A percentile compares a stretch with the other conserved stretches of the same genome.
Evolutionary conservation across 2,797 vertebrate genomes (phyloP).

Genomic region (Avahi laniger): DNA sequence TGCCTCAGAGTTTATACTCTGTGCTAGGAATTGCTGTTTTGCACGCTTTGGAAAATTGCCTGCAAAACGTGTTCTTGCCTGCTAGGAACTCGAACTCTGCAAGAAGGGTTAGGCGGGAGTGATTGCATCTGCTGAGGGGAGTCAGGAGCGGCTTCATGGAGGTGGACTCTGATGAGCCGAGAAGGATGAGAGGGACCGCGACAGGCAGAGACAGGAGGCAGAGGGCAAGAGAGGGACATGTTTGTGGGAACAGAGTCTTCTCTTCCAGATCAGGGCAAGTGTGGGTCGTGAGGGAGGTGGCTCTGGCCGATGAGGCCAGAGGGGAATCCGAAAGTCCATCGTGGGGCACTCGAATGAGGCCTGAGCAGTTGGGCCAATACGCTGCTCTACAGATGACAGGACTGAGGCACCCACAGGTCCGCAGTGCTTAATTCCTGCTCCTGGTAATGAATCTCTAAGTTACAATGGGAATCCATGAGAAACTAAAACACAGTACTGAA

Average conservation of each 20-base stretch:
- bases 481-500: neutral
- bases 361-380: neutral
- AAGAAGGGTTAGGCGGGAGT: neutral
- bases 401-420: neutral
- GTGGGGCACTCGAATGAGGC: neutral
- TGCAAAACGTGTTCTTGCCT: slow-evolving; percentile 43
- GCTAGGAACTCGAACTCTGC: slow-evolving; percentile 43
- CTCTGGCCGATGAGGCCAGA: neutral
- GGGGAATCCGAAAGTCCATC: neutral
- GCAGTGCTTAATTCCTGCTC: neutral
- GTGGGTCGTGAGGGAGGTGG: neutral
- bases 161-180: neutral
- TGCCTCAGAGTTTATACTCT: neutral
- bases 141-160: neutral
- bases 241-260: neutral
- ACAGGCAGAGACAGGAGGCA: fast-evolving
- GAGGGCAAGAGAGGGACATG: neutral
- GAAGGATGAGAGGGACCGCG: neutral
- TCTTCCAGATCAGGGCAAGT: neutral
- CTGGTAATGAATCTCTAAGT: neutral
- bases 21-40: neutral
- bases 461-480: neutral
- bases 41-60: neutral
- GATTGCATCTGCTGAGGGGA: neutral
- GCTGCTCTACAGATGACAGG: neutral